Conservation (phyloP, 2,888 invertebrate genomes). For the Netelia fuscicornis region DNA sequence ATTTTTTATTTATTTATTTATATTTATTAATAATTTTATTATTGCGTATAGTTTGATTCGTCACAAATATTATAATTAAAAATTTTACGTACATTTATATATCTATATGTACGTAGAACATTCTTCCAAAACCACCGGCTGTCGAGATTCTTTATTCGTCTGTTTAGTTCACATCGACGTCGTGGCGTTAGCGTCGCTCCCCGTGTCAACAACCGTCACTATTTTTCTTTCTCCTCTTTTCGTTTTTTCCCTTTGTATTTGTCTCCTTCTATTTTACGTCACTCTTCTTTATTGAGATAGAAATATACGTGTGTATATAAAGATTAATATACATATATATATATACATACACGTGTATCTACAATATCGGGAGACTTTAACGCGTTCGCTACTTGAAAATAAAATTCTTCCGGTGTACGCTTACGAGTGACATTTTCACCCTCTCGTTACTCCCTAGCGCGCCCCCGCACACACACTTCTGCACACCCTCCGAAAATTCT, state of each 20-base stretch:
- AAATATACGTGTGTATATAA: background rate
- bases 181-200: slow-evolving; percentile 22
- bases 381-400: slow-evolving; percentile 44
- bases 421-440: slow-evolving; percentile 61
- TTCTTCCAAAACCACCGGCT: background rate
- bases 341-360: background rate
- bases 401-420: slow-evolving; percentile 56
- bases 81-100: background rate
- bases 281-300: background rate
- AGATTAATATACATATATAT: background rate
- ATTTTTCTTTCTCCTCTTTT: slow-evolving; percentile 9
- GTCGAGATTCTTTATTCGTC: background rate
- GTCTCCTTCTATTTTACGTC: background rate
- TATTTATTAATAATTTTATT: too few relatives aligned
- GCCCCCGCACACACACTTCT: slow-evolving; percentile 50
- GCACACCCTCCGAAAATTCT: slow-evolving; percentile 24
- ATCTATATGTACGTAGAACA: background rate
- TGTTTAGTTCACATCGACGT: background rate
- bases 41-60: background rate
- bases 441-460: slow-evolving; percentile 43
- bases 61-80: background rate
- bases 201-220: slow-evolving; percentile 43
- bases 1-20: too few relatives aligned
- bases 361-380: background rate
- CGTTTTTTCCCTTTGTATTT: background rate